phyloP scores from a whole-genome alignment of 2,888 invertebrate species.

The Arge pagana region DNA sequence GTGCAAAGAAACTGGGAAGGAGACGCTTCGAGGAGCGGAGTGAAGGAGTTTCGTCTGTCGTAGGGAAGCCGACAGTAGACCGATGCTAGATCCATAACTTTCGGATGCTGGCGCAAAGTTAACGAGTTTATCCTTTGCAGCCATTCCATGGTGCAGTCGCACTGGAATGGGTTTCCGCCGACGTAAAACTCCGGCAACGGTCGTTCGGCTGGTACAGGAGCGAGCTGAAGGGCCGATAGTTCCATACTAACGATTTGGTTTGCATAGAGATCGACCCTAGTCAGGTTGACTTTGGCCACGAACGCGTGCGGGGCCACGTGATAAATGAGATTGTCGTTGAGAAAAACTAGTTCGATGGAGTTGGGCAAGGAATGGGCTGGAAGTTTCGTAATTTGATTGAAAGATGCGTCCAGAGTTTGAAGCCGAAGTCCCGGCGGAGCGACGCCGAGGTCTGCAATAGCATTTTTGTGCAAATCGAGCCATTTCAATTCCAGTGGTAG shows the following conservation, averaged over 20 bases:
- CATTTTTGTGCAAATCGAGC: conserved; percentile 85
- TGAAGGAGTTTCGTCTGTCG: conserved; percentile 76
- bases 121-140: conserved; percentile 82
- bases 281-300: conserved; percentile 81
- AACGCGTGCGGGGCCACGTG: conserved; percentile 83
- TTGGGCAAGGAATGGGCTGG: conserved; percentile 75
- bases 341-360: conserved; percentile 77
- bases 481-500: conserved; percentile 79
- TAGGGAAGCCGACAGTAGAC: conserved; percentile 83
- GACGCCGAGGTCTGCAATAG: conserved; percentile 74
- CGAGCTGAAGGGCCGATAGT: conserved; percentile 78
- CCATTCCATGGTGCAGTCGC: conserved; percentile 93
- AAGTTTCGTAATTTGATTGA: conserved; percentile 78
- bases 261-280: conserved; percentile 84
- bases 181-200: conserved; percentile 84
- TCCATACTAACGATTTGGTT: conserved; percentile 86
- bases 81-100: conserved; percentile 81
- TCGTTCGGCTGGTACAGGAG: conserved; percentile 75
- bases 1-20: conserved; percentile 85
- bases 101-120: conserved; percentile 78
- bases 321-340: conserved; percentile 82
- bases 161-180: conserved; percentile 87
- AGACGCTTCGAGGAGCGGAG: conserved; percentile 79
- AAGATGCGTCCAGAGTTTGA: conserved; percentile 81
- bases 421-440: conserved; percentile 68